Conservation (phyloP, 92 coral and sea anemone genomes). For the Paragorgia papillata region DNA sequence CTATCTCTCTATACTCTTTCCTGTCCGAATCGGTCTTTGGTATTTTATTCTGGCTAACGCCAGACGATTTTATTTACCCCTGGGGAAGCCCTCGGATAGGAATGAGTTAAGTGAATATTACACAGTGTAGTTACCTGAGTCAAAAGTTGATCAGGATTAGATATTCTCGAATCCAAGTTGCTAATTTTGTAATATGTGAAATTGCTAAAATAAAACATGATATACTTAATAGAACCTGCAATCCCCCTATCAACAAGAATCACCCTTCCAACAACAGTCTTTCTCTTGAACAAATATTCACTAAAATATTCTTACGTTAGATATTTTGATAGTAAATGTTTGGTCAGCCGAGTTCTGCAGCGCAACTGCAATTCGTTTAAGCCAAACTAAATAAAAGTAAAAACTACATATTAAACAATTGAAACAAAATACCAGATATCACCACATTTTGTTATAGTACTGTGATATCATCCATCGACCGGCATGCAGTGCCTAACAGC, state of each 20-base stretch:
- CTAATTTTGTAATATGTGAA: conserved; percentile 92
- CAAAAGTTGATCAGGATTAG: conserved; percentile 96
- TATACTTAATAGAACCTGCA: no score
- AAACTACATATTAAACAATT: neutral
- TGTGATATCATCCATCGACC: no score
- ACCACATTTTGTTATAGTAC: no score
- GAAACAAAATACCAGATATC: neutral
- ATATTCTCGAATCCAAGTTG: conserved; percentile 93
- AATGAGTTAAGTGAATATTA: no score
- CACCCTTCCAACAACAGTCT: no score
- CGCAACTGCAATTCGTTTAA: conserved; percentile 83
- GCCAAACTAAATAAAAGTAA: conserved; percentile 69
- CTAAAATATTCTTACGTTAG: conserved; percentile 62
- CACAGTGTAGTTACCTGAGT: conserved; percentile 74
- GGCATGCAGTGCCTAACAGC: no score
- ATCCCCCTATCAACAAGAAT: neutral
- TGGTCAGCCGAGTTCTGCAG: conserved; percentile 81
- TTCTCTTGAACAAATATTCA: neutral
- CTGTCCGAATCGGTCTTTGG: no score
- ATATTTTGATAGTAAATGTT: conserved; percentile 76
- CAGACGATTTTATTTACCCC: no score
- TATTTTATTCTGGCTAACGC: no score
- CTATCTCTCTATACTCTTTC: no score
- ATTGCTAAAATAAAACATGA: conserved; percentile 56
- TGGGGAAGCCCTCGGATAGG: no score